Conservation (phyloP, 2,888 invertebrate species). For the Steromphala cineraria region DNA sequence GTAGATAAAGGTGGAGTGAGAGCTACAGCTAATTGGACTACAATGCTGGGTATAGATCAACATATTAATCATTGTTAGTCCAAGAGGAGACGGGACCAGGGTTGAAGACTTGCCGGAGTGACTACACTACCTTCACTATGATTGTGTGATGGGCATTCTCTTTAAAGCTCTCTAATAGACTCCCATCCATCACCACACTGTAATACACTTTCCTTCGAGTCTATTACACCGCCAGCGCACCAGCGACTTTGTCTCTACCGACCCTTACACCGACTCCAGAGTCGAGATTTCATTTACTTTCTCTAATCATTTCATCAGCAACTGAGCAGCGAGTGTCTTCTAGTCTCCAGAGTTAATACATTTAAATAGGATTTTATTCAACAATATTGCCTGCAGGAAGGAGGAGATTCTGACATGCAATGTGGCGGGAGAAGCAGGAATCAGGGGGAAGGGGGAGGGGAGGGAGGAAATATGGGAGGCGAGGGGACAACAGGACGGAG, state of each 20-base stretch:
- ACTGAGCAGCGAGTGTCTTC: background rate
- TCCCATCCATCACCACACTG: background rate
- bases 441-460: too few relatives aligned
- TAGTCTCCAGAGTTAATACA: background rate
- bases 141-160: constrained; percentile 18
- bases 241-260: background rate
- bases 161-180: background rate
- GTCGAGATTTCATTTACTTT: background rate
- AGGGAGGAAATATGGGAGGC: too few relatives aligned
- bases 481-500: too few relatives aligned
- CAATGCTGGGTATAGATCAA: background rate
- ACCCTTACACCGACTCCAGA: background rate
- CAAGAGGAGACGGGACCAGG: background rate
- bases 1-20: too few relatives aligned
- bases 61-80: background rate
- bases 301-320: constrained; percentile 14
- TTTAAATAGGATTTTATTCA: constrained; percentile 3
- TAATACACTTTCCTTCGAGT: background rate
- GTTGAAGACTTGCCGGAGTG: background rate
- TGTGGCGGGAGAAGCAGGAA: background rate
- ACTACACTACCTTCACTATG: background rate
- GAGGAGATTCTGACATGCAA: background rate
- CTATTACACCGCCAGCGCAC: background rate
- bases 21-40: background rate
- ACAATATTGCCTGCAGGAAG: background rate